Evolutionary conservation across 1,140 invertebrate genomes (phyloP), one percentile per base, ranked within the genome.

Genomic region (Araneus ventricosus): DNA sequence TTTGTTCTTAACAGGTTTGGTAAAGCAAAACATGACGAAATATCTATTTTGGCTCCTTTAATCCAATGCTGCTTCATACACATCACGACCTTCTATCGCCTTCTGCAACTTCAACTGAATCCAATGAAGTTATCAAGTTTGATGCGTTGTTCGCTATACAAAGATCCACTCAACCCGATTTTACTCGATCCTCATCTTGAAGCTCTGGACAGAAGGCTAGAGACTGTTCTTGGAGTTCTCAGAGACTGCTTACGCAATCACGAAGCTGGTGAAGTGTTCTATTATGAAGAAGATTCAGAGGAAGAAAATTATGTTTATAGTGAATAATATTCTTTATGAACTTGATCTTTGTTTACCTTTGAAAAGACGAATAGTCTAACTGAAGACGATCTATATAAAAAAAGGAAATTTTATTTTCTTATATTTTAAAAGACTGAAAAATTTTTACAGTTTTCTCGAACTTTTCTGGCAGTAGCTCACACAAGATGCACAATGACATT

Each of bases 11-110:
- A 52, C 93, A 96, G 97, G 8, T 99, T 99, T 95, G 99, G 99
- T 0, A 97, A 97, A 95, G 96, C 98, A 0, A 97, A 97, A 94
- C 97, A 99, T 95, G 99, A 99, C 95, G 99, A 99, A 95, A 96
- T 98, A 63, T 98, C 98, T 88, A 99, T 99, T 94, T 96, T 99
- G 92, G 98, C 98, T 7, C 99, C 99, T 0, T 95, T 99, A 7
- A 96, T 98, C 94, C 99, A 99, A 95, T 99, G 98, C 95, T 99
- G 98, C 95, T 96, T 98, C 94, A 97, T 99, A 86, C 96, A 98
- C 61, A 96, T 97, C 94, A 96, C 96, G 20, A 99, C 98, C 2
- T 96, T 98, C 5, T 95, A 96, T 70, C 97, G 96, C 34, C 95
- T 99, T 88, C 95, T 98, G 6, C 87, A 92, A 2, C 84, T 95